Evolutionary conservation across 2,113 vertebrate genomes (phyloP).

Genomic region (Synodontis membranacea): DNA sequence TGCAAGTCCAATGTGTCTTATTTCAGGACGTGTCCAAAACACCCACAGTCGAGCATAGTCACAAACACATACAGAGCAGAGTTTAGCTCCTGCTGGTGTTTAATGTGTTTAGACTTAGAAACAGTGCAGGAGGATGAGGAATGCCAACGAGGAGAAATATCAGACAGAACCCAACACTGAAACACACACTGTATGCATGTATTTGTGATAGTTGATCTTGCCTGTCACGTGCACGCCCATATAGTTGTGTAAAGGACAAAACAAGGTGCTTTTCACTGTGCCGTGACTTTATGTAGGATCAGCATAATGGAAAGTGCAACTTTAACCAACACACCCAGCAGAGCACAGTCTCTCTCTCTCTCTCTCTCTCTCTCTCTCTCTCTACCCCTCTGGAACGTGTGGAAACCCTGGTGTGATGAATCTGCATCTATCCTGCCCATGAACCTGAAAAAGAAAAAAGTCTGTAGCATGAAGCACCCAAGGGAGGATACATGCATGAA

Average conservation of each 20-base stretch:
- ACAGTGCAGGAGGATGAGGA: neutral
- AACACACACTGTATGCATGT: neutral
- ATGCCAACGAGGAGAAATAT: neutral
- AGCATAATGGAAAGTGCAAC: neutral
- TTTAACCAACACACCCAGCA: neutral
- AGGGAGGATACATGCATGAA: neutral
- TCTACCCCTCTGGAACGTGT: slow-evolving; percentile 28
- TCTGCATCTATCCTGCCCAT: neutral
- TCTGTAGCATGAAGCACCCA: neutral
- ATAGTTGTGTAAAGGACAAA: neutral
- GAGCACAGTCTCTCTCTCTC: slow-evolving; percentile 19
- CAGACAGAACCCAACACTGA: no score
- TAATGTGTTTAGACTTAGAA: neutral
- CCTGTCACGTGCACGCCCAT: neutral
- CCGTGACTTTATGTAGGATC: neutral
- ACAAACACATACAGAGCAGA: neutral
- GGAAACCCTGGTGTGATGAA: neutral
- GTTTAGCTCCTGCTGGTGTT: neutral
- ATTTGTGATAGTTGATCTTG: neutral
- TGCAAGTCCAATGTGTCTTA: slow-evolving; percentile 17
- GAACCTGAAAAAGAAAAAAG: neutral
- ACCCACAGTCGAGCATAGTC: neutral
- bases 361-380: slow-evolving; percentile 42
- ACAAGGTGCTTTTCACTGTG: slow-evolving; percentile 14
- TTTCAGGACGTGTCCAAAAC: neutral